A percentile compares a stretch with the other conserved stretches of the same genome.
phyloP scores from a whole-genome alignment of 1,140 invertebrate species.

The Leptonema lineaticorne region DNA sequence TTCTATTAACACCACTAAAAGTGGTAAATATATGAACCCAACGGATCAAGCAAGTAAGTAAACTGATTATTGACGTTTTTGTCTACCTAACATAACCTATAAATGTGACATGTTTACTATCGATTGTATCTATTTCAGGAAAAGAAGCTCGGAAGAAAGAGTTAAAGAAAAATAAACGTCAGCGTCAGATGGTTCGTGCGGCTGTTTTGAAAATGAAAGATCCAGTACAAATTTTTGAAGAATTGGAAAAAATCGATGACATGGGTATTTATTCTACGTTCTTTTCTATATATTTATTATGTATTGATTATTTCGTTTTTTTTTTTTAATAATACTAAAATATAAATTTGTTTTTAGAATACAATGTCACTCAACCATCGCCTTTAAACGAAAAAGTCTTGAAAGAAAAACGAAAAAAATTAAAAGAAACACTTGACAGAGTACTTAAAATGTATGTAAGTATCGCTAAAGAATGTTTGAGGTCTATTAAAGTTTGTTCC shows the following conservation, averaged over 20 bases:
- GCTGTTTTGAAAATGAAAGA: slow-evolving; percentile 99
- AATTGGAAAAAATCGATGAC: slow-evolving; percentile 97
- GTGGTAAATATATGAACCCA: slow-evolving; percentile 99
- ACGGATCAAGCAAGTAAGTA: slow-evolving; percentile 96
- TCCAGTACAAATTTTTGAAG: slow-evolving; percentile 88
- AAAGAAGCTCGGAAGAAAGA: slow-evolving; percentile 98
- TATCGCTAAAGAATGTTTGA: slow-evolving; percentile 47
- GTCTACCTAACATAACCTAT: slow-evolving; percentile 9
- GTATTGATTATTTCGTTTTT: not conserved
- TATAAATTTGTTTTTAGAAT: slow-evolving; percentile 66
- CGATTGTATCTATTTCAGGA: slow-evolving; percentile 65
- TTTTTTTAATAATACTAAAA: not conserved
- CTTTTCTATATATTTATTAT: not conserved
- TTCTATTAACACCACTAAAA: slow-evolving; percentile 98
- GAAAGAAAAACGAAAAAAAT: slow-evolving; percentile 94
- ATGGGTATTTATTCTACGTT: slow-evolving; percentile 83
- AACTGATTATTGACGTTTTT: slow-evolving; percentile 30
- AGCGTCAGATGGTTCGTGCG: slow-evolving; percentile 90
- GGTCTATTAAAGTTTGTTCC: not conserved
- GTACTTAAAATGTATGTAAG: slow-evolving; percentile 96
- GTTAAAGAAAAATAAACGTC: slow-evolving; percentile 97
- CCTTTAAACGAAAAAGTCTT: slow-evolving; percentile 95
- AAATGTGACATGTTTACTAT: not conserved
- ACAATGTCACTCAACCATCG: slow-evolving; percentile 90
- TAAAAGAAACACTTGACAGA: slow-evolving; percentile 92